phyloP scores from a whole-genome alignment of 1,140 invertebrate species.

The Macrobrachium rosenbergii region DNA sequence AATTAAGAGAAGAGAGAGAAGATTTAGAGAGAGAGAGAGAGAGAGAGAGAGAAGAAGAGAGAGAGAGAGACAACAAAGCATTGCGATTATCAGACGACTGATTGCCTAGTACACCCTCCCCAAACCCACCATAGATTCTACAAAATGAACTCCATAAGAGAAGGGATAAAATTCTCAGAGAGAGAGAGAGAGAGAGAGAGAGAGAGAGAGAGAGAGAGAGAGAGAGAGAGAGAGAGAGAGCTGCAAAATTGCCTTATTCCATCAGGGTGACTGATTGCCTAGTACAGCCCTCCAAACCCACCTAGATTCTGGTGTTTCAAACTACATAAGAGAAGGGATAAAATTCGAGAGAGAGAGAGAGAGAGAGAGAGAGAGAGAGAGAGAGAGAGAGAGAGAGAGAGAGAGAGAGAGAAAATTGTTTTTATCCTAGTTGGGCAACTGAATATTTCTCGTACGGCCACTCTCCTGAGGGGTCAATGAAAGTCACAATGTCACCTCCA shows the following conservation, averaged over 20 bases:
- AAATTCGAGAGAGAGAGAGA: constrained; percentile 11
- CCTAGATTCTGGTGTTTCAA: too few species aligned
- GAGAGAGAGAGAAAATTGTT: constrained; percentile 4
- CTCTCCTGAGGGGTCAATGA: too few species aligned
- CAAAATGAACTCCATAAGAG: too few species aligned
- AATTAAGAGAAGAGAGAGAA: neutral
- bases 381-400: constrained; percentile 26
- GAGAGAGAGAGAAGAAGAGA: constrained; percentile 4
- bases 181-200: constrained; percentile 2
- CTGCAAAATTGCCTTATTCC: neutral
- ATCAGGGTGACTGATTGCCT: neutral
- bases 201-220: constrained; percentile 12
- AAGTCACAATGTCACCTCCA: too few species aligned
- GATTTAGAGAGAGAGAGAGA: constrained; percentile 6
- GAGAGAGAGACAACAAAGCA: constrained; percentile 7
- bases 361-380: constrained; percentile 26
- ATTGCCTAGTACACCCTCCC: too few species aligned
- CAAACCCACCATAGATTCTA: constrained; percentile 8
- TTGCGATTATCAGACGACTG: constrained; percentile 20
- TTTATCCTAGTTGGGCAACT: neutral
- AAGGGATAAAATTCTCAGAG: neutral
- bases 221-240: neutral
- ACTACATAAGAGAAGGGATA: neutral
- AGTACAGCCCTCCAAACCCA: too few species aligned
- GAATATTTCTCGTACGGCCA: neutral